Base-by-base conservation (phyloP, 2,113 vertebrate genomes). In the Rostratula benghalensis region DNA sequence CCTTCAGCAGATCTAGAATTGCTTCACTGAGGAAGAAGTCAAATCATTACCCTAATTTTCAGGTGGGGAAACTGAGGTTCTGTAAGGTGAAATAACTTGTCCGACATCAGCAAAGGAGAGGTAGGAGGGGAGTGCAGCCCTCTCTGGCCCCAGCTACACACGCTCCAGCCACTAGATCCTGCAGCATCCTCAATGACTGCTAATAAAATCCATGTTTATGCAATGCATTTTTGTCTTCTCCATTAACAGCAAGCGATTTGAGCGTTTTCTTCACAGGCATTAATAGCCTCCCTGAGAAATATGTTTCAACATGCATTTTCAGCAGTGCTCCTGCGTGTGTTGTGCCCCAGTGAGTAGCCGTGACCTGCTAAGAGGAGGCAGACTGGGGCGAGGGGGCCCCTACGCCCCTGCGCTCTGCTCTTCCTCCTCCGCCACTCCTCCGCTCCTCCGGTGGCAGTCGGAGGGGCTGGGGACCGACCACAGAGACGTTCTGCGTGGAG, bases 261-360 rank as follows among this genome's bases (percentile, higher is more conserved):
- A 83, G 87, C 90, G 68, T 95, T 96, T 97, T 95, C 95, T 96
- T 97, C 91, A 30, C 93, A 83, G 80, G 93, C 87, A 75, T 87
- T 88, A 93, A 94, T 31, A 97, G 75, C 92, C 64, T 92, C 65
- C 83, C 81, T 21, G 83, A 95, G 91, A 98, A 98, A 98, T 96
- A 94, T 33, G 93, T 90, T 86, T 68, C 94, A 82, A 95, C 94
- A 35, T 33, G 95, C 89, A 75, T 87, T 96, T 97, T 75, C 81
- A 70, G 73, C 73, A 74, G 46, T 17, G 13, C 50, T 43, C 68
- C 80, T 80, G 82, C 51, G 5, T 35, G 41, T 9, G 59, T 63
- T 90, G 68, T 27, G 90, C 87, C 85, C 82, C 90, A 95, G 91
- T 89, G 51, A 87, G 92, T 87, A 83, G 76, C 61, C 43, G 84